Conservation (phyloP, 2,797 vertebrate species). For the Parauchenoglanis punctatus region DNA sequence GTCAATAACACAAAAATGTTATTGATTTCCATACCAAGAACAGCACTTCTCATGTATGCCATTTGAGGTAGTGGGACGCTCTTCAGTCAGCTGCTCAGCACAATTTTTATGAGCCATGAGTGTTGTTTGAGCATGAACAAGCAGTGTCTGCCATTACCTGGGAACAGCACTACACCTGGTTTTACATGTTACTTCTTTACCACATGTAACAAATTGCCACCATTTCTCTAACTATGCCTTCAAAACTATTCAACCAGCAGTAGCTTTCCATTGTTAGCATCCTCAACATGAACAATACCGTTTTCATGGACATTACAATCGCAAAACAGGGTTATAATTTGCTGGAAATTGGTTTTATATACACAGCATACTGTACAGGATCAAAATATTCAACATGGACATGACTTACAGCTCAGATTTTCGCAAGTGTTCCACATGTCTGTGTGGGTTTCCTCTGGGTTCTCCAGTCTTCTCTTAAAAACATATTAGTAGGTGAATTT, state of each 20-base stretch:
- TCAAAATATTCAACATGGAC: neutral
- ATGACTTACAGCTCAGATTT: neutral
- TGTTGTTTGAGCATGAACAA: constrained; percentile 33
- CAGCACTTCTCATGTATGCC: constrained; percentile 62
- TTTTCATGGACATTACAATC: neutral
- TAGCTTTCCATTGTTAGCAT: neutral
- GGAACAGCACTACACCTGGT: constrained; percentile 27
- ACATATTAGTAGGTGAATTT: neutral
- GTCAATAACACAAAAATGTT: constrained; percentile 69
- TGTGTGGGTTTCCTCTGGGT: neutral
- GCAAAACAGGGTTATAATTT: neutral
- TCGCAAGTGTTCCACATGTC: neutral
- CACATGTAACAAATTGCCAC: constrained; percentile 24
- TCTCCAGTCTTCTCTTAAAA: neutral
- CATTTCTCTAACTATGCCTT: constrained; percentile 18
- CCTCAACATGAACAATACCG: neutral
- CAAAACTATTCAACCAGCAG: neutral
- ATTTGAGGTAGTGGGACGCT: constrained; percentile 68
- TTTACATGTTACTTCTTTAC: constrained; percentile 14
- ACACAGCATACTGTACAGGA: neutral
- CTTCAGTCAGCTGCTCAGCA: constrained; percentile 28
- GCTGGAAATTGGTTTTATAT: neutral
- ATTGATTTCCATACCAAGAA: constrained; percentile 68
- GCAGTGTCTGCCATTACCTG: constrained; percentile 41
- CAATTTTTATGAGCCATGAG: constrained; percentile 37